Base-by-base conservation (phyloP, 2,113 vertebrate genomes). In the Oncorhynchus kisutch region DNA sequence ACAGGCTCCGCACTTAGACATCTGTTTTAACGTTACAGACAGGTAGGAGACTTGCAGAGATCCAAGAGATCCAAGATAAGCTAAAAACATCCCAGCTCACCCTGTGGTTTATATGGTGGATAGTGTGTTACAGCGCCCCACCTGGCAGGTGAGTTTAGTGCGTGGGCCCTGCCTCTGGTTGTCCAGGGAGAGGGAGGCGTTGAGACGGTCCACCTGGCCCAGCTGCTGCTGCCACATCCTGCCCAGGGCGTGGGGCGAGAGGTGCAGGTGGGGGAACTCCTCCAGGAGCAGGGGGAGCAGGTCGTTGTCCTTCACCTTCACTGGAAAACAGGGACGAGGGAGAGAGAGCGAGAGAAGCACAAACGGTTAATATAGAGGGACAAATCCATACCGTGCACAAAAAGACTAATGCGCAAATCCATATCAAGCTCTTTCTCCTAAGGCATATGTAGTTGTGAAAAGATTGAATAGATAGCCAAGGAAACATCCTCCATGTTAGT, bases 191-290 rank as follows among this genome's bases (percentile, higher is more conserved):
- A 86, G 82, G 57, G 83, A 75, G 0, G 88, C 81, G 20, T 92
- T 90, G 24, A 98, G 93, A 49, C 91, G 91, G 67, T 95, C 87
- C 27, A 94, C 82, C 69, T 98, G 97, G 65, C 92, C 90, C 39
- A 95, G 90, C 92, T 99, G 97, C 87, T 92, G 93, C 80, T 91
- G 94, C 96, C 96, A 98, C 97, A 98, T 96, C 80, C 84, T 92
- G 24, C 88, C 89, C 78, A 98, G 84, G 0, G 95, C 84, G 1
- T 89, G 93, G 6, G 90, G 86, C 49, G 96, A 96, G 80, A 99
- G 86, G 71, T 91, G 94, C 60, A 99, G 94, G 72, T 92, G 91
- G 9, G 96, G 97, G 80, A 98, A 90, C 74, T 97, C 95, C 39
- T 97, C 94, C 81, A 96, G 83, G 31, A 99, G 92, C 69, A 93